Evolutionary conservation across 2,797 vertebrate genomes (phyloP), one percentile per base, ranked within the genome.

Genomic region (Mustela erminea): DNA sequence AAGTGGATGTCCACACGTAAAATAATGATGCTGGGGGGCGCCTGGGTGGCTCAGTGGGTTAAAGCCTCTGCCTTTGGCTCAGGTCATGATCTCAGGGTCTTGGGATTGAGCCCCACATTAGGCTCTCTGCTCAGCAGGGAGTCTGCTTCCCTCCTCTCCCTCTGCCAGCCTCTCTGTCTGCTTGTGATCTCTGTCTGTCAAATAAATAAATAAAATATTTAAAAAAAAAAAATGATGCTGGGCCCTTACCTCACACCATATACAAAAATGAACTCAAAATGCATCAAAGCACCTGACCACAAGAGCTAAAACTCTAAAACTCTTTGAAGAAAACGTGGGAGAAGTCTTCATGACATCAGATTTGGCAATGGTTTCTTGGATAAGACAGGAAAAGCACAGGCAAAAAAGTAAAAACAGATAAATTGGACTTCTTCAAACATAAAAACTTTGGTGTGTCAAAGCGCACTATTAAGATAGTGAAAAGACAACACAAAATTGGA

Each of bases 361-460:
- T 91, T 75, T 96, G 62, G 38, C 72, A 72, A n/a, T 72, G 32
- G 56, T 93, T 87, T 96, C 56, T 90, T 95, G 27, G 87, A 83
- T 75, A 77, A 70, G 58, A 87, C 20, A 81, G 62, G 49, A 82
- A 93, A 86, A 85, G 70, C 54, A 78, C 13, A 92, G 38, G 43
- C 70, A 89, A 89, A 32, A 89, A 87, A 88, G 29, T 41, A 85
- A 96, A 95, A 93, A 74, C 60, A 96, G 64, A 96, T 75, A 87
- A 20, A 49, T 5, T 21, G 38, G 9, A 86, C 25, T 83, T 95
- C 38, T 93, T 90, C 38, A 87, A 84, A 93, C 82, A 78, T 83
- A 60, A 91, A 91, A 96, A 72, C 46, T 54, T 75, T 13, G 27
- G 52, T 85, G 9, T 58, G 60, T 64, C 38, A 94, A 87, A 85